Percentiles rank a stretch among this genome's conserved stretches.
Conservation (phyloP, 2,888 invertebrate species). For the Lycaena phlaeas region DNA sequence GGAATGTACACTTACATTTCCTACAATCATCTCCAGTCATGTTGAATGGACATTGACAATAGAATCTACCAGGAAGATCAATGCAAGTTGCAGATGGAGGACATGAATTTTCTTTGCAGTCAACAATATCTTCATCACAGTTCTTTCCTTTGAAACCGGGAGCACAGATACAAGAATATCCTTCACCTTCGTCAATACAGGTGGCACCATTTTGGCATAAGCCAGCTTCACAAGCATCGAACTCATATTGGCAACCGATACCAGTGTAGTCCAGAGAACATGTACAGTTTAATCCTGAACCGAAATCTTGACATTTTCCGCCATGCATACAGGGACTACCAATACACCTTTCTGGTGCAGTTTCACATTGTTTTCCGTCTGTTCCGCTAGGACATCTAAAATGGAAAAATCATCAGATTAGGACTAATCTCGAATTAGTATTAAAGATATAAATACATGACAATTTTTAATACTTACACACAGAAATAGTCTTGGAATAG, state of each 20-base stretch:
- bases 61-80: conserved; percentile 91
- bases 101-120: conserved; percentile 94
- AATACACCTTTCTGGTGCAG: conserved; percentile 94
- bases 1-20: conserved; percentile 82
- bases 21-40: conserved; percentile 96
- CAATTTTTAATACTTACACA: conserved; percentile 76
- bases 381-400: conserved; percentile 92
- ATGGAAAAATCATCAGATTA: conserved; percentile 9
- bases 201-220: conserved; percentile 95
- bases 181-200: conserved; percentile 88
- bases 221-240: conserved; percentile 91
- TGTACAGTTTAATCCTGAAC: conserved; percentile 94
- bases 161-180: conserved; percentile 89
- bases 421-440: conserved; percentile 30
- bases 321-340: conserved; percentile 97
- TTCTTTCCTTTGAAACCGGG: conserved; percentile 86
- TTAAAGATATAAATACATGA: conserved; percentile 6
- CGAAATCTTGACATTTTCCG: conserved; percentile 95
- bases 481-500: conserved; percentile 93
- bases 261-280: conserved; percentile 90
- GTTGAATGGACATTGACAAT: conserved; percentile 97
- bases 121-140: conserved; percentile 91
- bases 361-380: conserved; percentile 97
- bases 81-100: conserved; percentile 95
- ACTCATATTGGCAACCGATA: conserved; percentile 94